Evolutionary conservation across 2,113 vertebrate species (phyloP).

Genomic region (Ameiurus melas): DNA sequence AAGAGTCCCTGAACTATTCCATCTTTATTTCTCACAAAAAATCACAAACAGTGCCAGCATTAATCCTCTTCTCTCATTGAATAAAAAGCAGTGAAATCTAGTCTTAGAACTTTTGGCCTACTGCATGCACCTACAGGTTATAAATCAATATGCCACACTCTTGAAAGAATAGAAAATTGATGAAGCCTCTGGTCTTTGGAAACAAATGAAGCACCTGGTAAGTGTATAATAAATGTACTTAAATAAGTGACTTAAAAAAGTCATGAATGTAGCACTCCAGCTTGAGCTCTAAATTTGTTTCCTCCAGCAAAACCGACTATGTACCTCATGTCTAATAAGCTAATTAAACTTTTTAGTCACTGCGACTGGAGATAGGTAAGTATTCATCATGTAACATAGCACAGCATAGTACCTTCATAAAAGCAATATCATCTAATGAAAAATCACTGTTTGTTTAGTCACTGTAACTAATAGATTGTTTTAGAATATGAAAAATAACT

Average conservation of each 20-base stretch:
- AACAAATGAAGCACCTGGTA: conserved; percentile 44
- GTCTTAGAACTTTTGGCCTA: conserved; percentile 16
- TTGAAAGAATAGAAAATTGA: conserved; percentile 44
- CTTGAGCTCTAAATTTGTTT: conserved; percentile 23
- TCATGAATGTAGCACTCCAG: conserved; percentile 20
- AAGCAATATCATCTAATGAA: conserved; percentile 2
- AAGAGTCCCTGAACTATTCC: conserved; percentile 17
- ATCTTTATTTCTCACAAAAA: conserved; percentile 12
- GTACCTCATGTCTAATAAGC: not conserved
- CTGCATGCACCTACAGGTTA: conserved; percentile 30
- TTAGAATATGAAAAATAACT: conserved; percentile 6
- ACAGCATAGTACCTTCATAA: not conserved
- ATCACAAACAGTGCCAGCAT: conserved; percentile 41
- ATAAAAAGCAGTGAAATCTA: conserved; percentile 26
- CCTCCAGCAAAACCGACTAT: conserved; percentile 9
- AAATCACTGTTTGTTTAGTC: not conserved
- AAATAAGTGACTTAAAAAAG: conserved; percentile 4
- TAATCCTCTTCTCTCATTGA: conserved; percentile 38
- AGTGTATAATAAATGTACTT: conserved; percentile 43
- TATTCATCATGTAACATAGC: not conserved
- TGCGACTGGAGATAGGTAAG: conserved; percentile 11
- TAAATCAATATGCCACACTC: conserved; percentile 51
- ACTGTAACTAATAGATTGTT: not conserved
- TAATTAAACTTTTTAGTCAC: conserved; percentile 36
- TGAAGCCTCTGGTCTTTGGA: conserved; percentile 30